Base-by-base conservation (phyloP, 2,113 vertebrate genomes). In the Aegithalos caudatus region DNA sequence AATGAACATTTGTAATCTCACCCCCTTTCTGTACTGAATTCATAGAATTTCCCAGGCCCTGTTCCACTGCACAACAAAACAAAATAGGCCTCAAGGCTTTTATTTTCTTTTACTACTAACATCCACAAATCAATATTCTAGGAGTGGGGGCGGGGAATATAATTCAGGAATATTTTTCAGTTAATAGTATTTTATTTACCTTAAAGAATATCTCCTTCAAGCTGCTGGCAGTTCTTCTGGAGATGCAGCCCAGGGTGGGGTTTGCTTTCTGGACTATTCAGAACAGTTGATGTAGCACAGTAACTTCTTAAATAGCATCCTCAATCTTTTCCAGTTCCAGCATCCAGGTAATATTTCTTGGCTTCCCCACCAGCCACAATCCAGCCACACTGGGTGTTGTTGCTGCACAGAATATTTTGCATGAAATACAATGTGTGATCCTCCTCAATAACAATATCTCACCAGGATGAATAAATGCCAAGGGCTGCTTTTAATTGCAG, bases 131-230 rank as follows among this genome's bases (percentile, higher is more conserved):
- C 25, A 6, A 4, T 33, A 25, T 71, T 62, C 4, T 38, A 3
- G 18, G 1, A 6, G 2, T 5, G 10, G 4, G 3, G 11, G 8
- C 3, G 1, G 3, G 7, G 7, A 64, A 64, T 19, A 44, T 3
- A 56, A 51, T 56, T 60, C n/a, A 37, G 25, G 72, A 80, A 24
- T 38, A 20, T 4, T 42, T 72, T 86, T 56, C 11, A 27, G 9
- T 28, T 40, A 51, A 10, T 20, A 65, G 47, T 31, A 45, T 51
- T 73, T 61, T 31, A 47, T 65, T 73, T 66, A 2, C 53, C 22
- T 38, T 64, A 14, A 42, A 65, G n/a, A 66, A 18, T 12, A 11
- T 6, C 28, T n/a, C 45, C 17, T 8, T 65, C 22, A 14, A 7
- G 14, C n/a, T 76, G 40, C 33, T 53, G 69, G 27, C 20, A 17